Evolutionary conservation across 2,113 vertebrate species (phyloP).

Genomic region (Pollimyrus isidori): DNA sequence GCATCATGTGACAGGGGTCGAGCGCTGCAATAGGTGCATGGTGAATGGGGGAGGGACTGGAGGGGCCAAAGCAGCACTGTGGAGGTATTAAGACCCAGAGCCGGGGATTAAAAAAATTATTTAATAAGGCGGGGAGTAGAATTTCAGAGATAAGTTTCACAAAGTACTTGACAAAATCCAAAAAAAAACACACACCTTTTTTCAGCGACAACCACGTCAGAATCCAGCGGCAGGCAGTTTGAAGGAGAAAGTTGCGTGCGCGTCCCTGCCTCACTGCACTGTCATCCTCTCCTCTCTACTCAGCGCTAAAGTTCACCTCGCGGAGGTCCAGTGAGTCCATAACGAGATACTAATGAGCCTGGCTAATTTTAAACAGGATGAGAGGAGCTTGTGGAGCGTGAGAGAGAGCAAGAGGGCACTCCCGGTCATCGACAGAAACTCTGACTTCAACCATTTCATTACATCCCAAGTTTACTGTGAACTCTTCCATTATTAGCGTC

Average conservation of each 20-base stretch:
- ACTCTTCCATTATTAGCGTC: background rate
- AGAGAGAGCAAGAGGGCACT: background rate
- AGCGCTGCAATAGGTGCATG: background rate
- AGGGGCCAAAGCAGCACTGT: background rate
- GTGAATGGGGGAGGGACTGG: background rate
- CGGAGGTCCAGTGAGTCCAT: background rate
- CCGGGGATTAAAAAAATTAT: background rate
- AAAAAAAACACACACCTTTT: background rate
- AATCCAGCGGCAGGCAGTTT: background rate
- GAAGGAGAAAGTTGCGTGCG: background rate
- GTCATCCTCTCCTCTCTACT: background rate
- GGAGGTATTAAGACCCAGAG: background rate
- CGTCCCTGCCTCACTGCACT: background rate
- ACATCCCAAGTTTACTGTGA: background rate
- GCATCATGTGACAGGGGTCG: background rate
- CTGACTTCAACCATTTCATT: background rate
- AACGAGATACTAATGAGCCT: background rate
- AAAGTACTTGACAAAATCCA: background rate
- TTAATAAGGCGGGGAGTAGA: background rate
- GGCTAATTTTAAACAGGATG: background rate
- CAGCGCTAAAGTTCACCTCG: background rate
- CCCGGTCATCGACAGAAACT: background rate
- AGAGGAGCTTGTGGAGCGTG: background rate
- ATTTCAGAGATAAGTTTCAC: background rate
- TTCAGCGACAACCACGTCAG: background rate